Conservation (phyloP, 1,140 invertebrate species). For the Drosophila bifasciata region DNA sequence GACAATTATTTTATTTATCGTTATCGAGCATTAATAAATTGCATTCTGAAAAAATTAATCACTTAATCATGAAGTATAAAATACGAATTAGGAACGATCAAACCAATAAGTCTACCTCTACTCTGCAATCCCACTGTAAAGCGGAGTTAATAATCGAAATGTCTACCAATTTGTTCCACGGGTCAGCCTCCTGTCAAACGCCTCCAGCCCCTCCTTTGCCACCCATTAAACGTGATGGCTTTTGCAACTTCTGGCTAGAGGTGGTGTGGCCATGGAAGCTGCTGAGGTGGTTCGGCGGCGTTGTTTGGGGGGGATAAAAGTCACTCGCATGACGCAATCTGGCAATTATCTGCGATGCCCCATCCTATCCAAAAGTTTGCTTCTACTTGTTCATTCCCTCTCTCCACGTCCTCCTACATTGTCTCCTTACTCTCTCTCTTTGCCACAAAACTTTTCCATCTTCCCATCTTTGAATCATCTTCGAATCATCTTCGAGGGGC, state of each 20-base stretch:
- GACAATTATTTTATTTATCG: too few species aligned
- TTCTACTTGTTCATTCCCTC: too few species aligned
- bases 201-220: background rate
- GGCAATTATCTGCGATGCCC: constrained; percentile 69
- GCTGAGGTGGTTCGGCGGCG: constrained; percentile 8
- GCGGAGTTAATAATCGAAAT: too few species aligned
- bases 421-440: constrained; percentile 12
- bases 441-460: background rate
- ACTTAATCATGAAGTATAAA: too few species aligned
- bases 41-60: too few species aligned
- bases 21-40: too few species aligned
- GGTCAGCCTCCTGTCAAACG: constrained; percentile 35
- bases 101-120: too few species aligned
- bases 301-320: constrained; percentile 33
- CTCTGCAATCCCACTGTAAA: too few species aligned
- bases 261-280: constrained; percentile 23
- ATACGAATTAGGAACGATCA: too few species aligned
- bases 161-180: constrained; percentile 29
- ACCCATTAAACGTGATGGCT: constrained; percentile 42
- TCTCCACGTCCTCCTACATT: constrained; percentile 27
- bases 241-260: constrained; percentile 18
- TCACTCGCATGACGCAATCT: constrained; percentile 74
- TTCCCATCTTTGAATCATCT: constrained; percentile 8
- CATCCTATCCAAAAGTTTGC: constrained; percentile 21
- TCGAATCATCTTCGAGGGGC: constrained; percentile 34